phyloP scores from a whole-genome alignment of 2,113 vertebrate genomes.

The Lophochroa leadbeateri region DNA sequence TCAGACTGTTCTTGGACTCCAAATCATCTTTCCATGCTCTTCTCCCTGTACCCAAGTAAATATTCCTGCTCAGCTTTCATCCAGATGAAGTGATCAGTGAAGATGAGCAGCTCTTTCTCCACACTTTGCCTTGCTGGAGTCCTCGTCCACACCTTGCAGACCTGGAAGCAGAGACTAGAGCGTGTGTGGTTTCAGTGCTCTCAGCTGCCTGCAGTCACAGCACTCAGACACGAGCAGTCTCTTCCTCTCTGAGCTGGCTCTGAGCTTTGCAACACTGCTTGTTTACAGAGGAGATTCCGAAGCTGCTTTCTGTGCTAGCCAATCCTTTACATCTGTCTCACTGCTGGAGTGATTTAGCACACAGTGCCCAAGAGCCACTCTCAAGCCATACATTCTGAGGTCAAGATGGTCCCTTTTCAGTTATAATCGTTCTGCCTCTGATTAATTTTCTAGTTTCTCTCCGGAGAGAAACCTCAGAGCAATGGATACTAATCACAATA shows the following conservation, averaged over 20 bases:
- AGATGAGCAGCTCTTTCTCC: neutral
- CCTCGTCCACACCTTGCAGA: neutral
- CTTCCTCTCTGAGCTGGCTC: neutral
- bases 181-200: neutral
- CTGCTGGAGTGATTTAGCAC: neutral
- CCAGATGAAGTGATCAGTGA: fast-evolving
- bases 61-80: neutral
- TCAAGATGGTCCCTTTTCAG: neutral
- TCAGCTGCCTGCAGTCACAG: neutral
- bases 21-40: neutral
- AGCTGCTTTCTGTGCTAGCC: constrained; percentile 1
- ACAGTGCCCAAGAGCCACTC: neutral
- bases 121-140: neutral
- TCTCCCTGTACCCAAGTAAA: neutral
- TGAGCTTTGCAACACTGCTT: neutral
- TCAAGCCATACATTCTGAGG: neutral
- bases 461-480: neutral
- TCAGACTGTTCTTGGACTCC: neutral
- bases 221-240: neutral
- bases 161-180: neutral
- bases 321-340: neutral
- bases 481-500: neutral
- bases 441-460: neutral
- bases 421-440: neutral
- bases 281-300: neutral